Evolutionary conservation across 2,113 vertebrate species (phyloP).

Genomic region (Onychorhynchus coronatus): DNA sequence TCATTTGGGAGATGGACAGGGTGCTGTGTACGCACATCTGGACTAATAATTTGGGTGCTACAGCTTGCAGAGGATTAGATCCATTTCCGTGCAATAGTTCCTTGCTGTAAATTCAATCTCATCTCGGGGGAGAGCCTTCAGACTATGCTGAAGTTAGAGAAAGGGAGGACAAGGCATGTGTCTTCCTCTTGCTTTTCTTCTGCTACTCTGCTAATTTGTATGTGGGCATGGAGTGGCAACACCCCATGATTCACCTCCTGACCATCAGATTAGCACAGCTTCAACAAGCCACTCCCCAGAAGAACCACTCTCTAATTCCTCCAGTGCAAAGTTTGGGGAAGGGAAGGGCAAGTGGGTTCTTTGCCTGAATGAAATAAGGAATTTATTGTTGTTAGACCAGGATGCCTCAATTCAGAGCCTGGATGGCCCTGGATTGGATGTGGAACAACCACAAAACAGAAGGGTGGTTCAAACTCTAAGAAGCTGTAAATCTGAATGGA

Average conservation of each 20-base stretch:
- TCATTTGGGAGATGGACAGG: not conserved
- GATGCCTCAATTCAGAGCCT: not conserved
- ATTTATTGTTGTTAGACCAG: not conserved
- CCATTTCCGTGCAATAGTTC: not conserved
- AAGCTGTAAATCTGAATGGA: not conserved
- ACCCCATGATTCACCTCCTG: conserved; percentile 50
- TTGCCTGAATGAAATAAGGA: not conserved
- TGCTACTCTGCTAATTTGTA: not conserved
- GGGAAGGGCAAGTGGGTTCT: not conserved
- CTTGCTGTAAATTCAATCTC: not conserved
- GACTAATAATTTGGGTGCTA: not conserved
- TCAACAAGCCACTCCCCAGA: conserved; percentile 23
- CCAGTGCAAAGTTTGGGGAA: not conserved
- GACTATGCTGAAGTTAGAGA: not conserved
- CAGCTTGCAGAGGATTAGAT: not conserved
- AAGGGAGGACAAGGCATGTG: not conserved
- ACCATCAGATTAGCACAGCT: conserved; percentile 7
- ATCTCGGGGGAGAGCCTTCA: not conserved
- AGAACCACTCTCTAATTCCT: not conserved
- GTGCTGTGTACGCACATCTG: not conserved
- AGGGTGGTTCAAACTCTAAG: not conserved
- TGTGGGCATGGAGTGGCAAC: conserved; percentile 31
- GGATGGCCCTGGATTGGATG: not conserved
- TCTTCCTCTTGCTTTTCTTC: conserved; percentile 13
- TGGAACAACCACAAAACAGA: not conserved